Percentiles rank a stretch among this genome's conserved stretches.
Evolutionary conservation across 2,888 invertebrate species (phyloP).

Genomic region (Tuta absoluta): DNA sequence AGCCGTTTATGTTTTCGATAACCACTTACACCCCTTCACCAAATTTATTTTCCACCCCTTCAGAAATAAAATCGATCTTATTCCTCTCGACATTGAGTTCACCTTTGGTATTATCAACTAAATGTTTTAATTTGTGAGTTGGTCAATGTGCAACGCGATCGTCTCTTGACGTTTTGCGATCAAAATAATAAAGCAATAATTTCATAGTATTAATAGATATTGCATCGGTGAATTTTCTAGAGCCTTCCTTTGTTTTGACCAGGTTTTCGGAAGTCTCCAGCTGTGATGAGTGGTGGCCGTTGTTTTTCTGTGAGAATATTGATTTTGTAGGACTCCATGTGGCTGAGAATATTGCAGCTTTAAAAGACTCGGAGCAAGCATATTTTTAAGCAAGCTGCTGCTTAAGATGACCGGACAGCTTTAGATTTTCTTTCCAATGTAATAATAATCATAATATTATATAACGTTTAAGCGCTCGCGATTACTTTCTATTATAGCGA

Average conservation of each 20-base stretch:
- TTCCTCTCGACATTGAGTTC: constrained; percentile 28
- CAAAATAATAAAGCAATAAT: constrained; percentile 69
- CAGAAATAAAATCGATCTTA: constrained; percentile 40
- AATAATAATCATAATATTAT: too few relatives aligned
- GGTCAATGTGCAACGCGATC: constrained; percentile 64
- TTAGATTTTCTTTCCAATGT: too few relatives aligned
- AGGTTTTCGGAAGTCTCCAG: constrained; percentile 51
- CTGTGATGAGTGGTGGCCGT: constrained; percentile 33
- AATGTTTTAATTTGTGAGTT: constrained; percentile 36
- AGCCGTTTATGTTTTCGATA: constrained; percentile 72
- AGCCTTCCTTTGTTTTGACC: constrained; percentile 60
- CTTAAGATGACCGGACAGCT: neutral
- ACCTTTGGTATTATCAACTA: constrained; percentile 17
- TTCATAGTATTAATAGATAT: constrained; percentile 60
- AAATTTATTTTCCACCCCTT: constrained; percentile 28
- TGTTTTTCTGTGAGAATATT: constrained; percentile 73
- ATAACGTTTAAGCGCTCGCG: too few relatives aligned
- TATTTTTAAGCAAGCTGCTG: neutral
- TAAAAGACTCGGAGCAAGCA: neutral
- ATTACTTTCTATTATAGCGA: too few relatives aligned
- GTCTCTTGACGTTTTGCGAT: constrained; percentile 70
- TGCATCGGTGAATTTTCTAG: constrained; percentile 67
- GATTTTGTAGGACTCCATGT: constrained; percentile 40
- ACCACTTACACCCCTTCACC: constrained; percentile 63
- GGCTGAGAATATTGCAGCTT: constrained; percentile 32